Evolutionary conservation across 2,888 invertebrate species (phyloP).

Genomic region (Polyommatus icarus): DNA sequence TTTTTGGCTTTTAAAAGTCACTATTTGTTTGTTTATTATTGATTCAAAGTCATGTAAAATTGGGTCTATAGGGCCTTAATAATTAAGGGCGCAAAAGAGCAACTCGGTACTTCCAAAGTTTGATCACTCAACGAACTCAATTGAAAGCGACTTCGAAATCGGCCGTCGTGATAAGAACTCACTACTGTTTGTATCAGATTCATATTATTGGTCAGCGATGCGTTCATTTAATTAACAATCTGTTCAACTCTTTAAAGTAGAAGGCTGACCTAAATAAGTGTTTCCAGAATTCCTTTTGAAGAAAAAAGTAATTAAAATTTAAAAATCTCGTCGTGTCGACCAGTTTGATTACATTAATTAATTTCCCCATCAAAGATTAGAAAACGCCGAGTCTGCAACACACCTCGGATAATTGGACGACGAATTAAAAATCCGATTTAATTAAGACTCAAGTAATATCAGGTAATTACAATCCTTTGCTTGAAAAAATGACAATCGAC

Average conservation of each 20-base stretch:
- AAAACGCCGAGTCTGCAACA: conserved; percentile 21
- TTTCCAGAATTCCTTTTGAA: neutral
- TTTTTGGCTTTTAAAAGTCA: no score
- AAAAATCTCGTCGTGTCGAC: conserved; percentile 18
- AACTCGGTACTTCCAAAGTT: neutral
- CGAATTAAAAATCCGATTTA: conserved; percentile 40
- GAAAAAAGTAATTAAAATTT: conserved; percentile 9
- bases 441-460: conserved; percentile 39
- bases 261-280: neutral
- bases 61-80: no score
- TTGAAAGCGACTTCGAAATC: neutral
- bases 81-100: neutral
- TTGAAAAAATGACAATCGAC: neutral
- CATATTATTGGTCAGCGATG: neutral
- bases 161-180: neutral
- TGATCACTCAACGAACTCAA: neutral
- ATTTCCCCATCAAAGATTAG: conserved; percentile 25
- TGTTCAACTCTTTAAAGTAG: neutral
- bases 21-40: no score
- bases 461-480: conserved; percentile 34
- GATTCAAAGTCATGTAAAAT: no score
- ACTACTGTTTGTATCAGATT: neutral
- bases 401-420: conserved; percentile 38
- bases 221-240: neutral
- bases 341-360: conserved; percentile 29